Evolutionary conservation across 2,888 invertebrate species (phyloP), one percentile per base, ranked within the genome.

Genomic region (Aquatica leii): DNA sequence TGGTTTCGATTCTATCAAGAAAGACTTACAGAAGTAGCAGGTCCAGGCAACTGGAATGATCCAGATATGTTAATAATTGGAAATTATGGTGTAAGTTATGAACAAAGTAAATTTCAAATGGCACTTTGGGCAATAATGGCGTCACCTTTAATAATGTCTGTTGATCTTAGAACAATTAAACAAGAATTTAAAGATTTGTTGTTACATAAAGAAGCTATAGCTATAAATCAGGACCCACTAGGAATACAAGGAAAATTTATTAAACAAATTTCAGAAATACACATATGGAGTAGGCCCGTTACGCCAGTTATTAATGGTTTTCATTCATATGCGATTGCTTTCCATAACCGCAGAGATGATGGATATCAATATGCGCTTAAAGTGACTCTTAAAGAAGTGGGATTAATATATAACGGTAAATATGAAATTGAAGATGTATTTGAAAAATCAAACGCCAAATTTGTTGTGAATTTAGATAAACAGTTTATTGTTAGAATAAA

Each of bases 11-110:
- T 83, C 49, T 85, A 89, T 74, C 89, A 90, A 77, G 85, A 88
- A 34, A 78, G 85, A 48, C 79, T 90, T 58, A 84, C 84, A 0
- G 72, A 81, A 5, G 82, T 86, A 76, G 86, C 89, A 1, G 90
- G 90, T 0, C 89, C 90, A 0, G 90, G 90, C 1, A 87, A 88
- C 72, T 90, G 90, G 90, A 90, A 90, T 71, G 90, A 91, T 74
- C 90, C 90, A 2, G 90, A 90, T 74, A 90, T 90, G 90, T 77
- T 88, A 41, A 77, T 88, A 49, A 83, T 88, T 65, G 88, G 89
- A 5, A 88, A 89, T 74, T 87, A 81, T 73, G 88, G 88, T 0
- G 76, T 89, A n/a, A 89, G 88, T 71, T 84, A 85, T 65, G 89
- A 90, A 66, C 90, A 92, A 80, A 85, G 88, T 67, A 85, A 86